Evolutionary conservation across 2,888 invertebrate species (phyloP).

Genomic region (Cyaniris semiargus): DNA sequence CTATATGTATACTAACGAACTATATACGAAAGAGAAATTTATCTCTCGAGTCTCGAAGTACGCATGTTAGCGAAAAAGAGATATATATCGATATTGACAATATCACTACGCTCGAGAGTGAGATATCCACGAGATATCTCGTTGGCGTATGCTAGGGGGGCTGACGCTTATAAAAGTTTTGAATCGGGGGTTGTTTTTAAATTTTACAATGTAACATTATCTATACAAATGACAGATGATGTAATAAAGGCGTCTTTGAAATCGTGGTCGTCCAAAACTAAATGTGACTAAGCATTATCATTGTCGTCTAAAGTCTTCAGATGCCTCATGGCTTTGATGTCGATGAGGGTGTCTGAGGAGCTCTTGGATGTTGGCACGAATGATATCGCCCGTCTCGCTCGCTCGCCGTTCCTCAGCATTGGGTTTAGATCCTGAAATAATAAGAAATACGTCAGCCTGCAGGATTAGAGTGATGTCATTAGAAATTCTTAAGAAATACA

Average conservation of each 20-base stretch:
- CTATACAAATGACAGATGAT: background rate
- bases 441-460: background rate
- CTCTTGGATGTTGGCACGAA: slow-evolving; percentile 85
- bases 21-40: too few species aligned
- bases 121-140: too few species aligned
- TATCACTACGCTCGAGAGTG: too few species aligned
- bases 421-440: slow-evolving; percentile 75
- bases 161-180: background rate
- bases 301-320: slow-evolving; percentile 65
- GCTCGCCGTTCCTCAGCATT: slow-evolving; percentile 77
- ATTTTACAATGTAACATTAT: background rate
- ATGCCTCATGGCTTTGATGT: slow-evolving; percentile 68
- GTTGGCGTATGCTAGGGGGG: too few species aligned
- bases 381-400: slow-evolving; percentile 84
- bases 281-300: slow-evolving; percentile 52
- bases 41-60: too few species aligned
- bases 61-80: too few species aligned
- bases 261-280: background rate
- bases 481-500: background rate
- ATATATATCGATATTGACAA: too few species aligned
- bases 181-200: background rate
- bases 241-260: background rate
- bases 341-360: slow-evolving; percentile 74
- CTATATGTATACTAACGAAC: too few species aligned
- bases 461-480: background rate